These are phyloP conservation scores for Luffia ferchaultella DNA, from an alignment of 2,888 invertebrate species.

Conservation along the genomic window DNA sequence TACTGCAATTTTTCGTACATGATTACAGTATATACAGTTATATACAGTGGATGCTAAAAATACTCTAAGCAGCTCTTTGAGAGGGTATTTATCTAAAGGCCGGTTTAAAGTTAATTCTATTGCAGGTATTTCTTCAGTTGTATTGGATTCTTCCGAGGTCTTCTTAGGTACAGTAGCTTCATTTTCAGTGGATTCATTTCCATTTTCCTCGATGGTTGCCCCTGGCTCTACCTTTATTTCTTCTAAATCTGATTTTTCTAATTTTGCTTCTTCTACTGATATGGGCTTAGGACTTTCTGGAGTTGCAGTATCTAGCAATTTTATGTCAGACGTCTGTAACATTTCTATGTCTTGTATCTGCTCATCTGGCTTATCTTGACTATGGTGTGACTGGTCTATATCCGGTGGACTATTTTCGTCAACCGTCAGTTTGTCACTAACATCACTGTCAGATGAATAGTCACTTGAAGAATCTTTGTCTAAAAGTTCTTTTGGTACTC, in stretches of 20 bases:
- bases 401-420: slow-evolving; percentile 42
- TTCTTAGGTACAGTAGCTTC: background rate
- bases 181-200: background rate
- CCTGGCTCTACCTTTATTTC: background rate
- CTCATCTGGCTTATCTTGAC: background rate
- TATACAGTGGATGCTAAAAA: slow-evolving; percentile 75
- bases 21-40: slow-evolving; percentile 85
- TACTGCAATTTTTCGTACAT: slow-evolving; percentile 84
- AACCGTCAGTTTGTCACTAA: slow-evolving; percentile 67
- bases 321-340: background rate
- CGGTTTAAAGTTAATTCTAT: slow-evolving; percentile 78
- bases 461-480: slow-evolving; percentile 62
- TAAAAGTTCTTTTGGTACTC: slow-evolving; percentile 69
- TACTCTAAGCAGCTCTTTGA: slow-evolving; percentile 75
- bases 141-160: slow-evolving; percentile 32
- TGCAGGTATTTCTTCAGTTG: slow-evolving; percentile 66
- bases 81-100: slow-evolving; percentile 77
- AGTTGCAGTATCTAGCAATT: too few species aligned
- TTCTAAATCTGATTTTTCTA: background rate
- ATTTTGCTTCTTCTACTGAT: background rate
- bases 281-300: background rate
- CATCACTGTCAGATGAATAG: slow-evolving; percentile 66
- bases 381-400: too few species aligned
- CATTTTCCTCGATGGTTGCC: background rate
- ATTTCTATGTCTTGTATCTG: background rate